Evolutionary conservation across 2,888 invertebrate genomes (phyloP).

Genomic region (Yponomeuta malinellus): DNA sequence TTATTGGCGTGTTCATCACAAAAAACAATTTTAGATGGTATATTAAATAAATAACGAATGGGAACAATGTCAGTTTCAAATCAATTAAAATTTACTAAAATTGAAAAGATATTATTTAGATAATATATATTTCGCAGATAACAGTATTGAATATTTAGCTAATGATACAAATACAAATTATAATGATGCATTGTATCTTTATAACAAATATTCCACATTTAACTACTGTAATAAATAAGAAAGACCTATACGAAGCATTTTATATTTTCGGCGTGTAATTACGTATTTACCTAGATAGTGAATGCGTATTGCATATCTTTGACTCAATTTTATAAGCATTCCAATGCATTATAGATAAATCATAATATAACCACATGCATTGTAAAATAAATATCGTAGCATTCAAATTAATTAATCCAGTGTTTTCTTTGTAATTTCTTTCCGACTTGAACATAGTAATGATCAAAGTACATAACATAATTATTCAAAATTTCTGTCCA

Average conservation of each 20-base stretch:
- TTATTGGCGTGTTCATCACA: constrained; percentile 26
- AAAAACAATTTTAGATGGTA: constrained; percentile 31
- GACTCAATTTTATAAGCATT: constrained; percentile 44
- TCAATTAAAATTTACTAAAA: background rate
- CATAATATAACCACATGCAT: background rate
- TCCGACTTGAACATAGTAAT: background rate
- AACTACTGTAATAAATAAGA: background rate
- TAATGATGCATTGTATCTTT: too few species aligned
- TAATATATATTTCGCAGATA: background rate
- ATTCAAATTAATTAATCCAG: background rate
- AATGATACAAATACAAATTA: too few species aligned
- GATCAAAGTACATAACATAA: too few species aligned
- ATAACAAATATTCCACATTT: background rate
- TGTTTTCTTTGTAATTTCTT: background rate
- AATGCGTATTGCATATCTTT: background rate
- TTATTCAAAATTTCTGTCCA: constrained; percentile 43
- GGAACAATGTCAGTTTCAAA: constrained; percentile 50
- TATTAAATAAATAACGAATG: constrained; percentile 46
- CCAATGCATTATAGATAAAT: constrained; percentile 38
- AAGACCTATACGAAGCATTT: constrained; percentile 1
- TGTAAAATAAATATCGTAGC: background rate
- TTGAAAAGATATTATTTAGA: background rate
- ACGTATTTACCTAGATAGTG: background rate
- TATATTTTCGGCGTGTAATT: background rate
- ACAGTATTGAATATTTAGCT: too few species aligned